Evolutionary conservation across 2,888 invertebrate species (phyloP).

Genomic region (Tuberolachnus salignus): DNA sequence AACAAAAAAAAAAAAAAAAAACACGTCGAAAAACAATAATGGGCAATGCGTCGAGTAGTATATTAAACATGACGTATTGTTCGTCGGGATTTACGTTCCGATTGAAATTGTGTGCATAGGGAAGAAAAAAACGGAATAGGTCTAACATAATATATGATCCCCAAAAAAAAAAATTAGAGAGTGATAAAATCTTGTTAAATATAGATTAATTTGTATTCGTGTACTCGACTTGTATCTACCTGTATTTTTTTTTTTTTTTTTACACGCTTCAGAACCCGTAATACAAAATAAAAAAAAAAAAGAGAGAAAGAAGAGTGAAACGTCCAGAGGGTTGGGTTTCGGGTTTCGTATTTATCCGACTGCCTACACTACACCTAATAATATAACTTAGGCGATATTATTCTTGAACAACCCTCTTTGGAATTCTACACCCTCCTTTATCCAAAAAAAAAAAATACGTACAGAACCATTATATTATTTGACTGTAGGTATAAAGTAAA

Average conservation of each 20-base stretch:
- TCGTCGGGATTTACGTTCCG: conserved; percentile 16
- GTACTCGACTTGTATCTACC: neutral
- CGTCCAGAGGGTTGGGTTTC: neutral
- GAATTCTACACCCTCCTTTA: neutral
- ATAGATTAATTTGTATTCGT: conserved; percentile 3
- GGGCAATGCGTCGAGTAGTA: conserved; percentile 1
- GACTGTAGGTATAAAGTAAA: too few relatives aligned
- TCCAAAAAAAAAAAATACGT: neutral
- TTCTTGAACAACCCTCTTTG: conserved; percentile 6
- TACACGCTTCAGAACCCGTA: neutral
- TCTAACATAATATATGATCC: neutral
- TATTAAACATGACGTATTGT: conserved; percentile 40
- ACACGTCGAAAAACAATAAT: conserved; percentile 16
- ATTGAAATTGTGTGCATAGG: conserved; percentile 29
- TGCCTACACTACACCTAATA: too few relatives aligned
- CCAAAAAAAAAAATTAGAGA: conserved; percentile 8
- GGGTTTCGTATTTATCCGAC: conserved; percentile 6
- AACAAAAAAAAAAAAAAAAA: too few relatives aligned
- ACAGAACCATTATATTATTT: neutral
- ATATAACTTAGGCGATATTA: conserved; percentile 17
- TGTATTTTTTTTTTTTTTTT: neutral
- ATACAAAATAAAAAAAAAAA: conserved; percentile 8
- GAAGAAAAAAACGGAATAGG: conserved; percentile 18
- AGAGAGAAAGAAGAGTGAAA: too few relatives aligned
- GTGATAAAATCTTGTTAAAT: conserved; percentile 24